Evolutionary conservation across 2,113 vertebrate species (phyloP).

Genomic region (Acrocephalus arundinaceus): DNA sequence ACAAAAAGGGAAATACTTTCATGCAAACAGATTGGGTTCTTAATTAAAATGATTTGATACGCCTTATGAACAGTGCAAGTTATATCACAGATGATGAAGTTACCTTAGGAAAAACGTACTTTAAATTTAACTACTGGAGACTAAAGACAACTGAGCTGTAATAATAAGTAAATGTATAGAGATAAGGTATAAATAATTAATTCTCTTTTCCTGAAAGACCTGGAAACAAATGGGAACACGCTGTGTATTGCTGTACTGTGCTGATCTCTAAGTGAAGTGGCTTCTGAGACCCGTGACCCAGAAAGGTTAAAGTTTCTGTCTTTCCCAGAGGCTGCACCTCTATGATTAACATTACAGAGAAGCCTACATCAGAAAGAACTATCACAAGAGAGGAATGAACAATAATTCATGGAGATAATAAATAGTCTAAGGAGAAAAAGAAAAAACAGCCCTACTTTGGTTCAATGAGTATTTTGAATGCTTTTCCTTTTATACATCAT

Average conservation of each 20-base stretch:
- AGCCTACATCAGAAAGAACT: conserved; percentile 11
- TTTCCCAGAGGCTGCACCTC: conserved; percentile 65
- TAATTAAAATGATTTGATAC: conserved; percentile 29
- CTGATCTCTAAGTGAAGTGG: conserved; percentile 25
- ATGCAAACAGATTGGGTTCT: not conserved
- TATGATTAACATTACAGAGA: conserved; percentile 62
- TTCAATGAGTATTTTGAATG: not conserved
- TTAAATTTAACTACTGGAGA: conserved; percentile 17
- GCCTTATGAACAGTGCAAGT: conserved; percentile 8
- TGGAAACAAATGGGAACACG: conserved; percentile 35
- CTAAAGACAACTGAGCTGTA: conserved; percentile 37
- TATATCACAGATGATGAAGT: not conserved
- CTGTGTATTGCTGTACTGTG: not conserved
- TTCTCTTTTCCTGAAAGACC: conserved; percentile 28
- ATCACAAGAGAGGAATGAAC: conserved; percentile 12
- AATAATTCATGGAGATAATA: conserved; percentile 55
- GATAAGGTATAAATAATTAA: conserved; percentile 48
- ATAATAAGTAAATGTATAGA: conserved; percentile 34
- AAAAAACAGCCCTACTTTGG: not conserved
- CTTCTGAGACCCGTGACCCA: conserved; percentile 42
- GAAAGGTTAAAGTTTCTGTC: conserved; percentile 68
- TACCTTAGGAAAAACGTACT: conserved; percentile 41
- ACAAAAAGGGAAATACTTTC: not conserved
- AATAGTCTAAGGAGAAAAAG: not conserved
- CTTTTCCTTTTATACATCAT: not conserved